phyloP scores from a whole-genome alignment of 2,888 invertebrate species.

The Macaria notata region DNA sequence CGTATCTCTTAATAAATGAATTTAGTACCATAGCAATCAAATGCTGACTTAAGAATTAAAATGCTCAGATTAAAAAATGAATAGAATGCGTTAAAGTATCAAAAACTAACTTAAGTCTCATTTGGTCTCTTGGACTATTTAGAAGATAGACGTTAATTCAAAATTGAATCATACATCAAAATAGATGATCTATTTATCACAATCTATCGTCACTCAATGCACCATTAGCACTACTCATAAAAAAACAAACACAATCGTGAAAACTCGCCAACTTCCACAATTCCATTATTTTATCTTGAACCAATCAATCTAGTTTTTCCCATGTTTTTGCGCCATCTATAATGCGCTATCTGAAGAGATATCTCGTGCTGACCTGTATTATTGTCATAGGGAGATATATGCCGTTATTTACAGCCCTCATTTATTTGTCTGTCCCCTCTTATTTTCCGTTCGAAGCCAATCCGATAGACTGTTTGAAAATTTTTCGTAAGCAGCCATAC shows the following conservation, averaged over 20 bases:
- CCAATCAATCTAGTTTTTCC: constrained; percentile 69
- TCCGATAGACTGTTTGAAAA: constrained; percentile 80
- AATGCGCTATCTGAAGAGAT: constrained; percentile 72
- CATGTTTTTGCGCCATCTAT: constrained; percentile 79
- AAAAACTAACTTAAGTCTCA: no score
- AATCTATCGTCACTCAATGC: constrained; percentile 12
- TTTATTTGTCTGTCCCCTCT: constrained; percentile 81
- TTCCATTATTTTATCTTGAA: constrained; percentile 62
- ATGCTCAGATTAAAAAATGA: no score
- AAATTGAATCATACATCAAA: constrained; percentile 8
- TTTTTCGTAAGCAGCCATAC: constrained; percentile 82
- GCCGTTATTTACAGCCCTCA: constrained; percentile 78
- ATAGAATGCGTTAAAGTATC: no score
- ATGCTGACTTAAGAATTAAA: no score
- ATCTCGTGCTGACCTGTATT: constrained; percentile 83
- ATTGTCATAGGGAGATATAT: constrained; percentile 80
- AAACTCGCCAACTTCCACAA: constrained; percentile 55
- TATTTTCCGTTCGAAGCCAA: constrained; percentile 81
- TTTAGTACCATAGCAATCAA: no score
- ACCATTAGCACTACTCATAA: constrained; percentile 6
- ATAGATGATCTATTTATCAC: constrained; percentile 8
- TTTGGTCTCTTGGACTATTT: no score
- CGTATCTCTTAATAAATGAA: no score
- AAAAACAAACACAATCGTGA: constrained; percentile 33
- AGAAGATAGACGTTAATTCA: neutral